These are phyloP conservation scores for Calycopis cecrops DNA, from an alignment of 1,140 invertebrate genomes.

Conservation along the genomic window DNA sequence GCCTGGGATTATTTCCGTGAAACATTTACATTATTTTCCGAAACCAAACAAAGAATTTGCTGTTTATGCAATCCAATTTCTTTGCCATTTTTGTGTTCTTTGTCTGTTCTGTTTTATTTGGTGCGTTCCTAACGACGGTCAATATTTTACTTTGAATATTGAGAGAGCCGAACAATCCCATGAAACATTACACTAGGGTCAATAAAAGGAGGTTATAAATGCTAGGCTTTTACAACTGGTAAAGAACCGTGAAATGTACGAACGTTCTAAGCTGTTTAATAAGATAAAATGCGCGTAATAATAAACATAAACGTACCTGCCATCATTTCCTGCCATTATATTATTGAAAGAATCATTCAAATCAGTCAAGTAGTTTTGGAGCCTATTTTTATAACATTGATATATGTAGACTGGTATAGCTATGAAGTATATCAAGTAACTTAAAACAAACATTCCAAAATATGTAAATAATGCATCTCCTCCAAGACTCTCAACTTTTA, in stretches of 20 bases:
- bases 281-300: too few species aligned
- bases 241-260: too few species aligned
- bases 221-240: neutral
- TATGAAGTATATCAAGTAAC: slow-evolving; percentile 11
- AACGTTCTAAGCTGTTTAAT: too few species aligned
- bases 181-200: neutral
- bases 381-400: too few species aligned
- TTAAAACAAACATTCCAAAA: slow-evolving; percentile 1
- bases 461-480: slow-evolving; percentile 4
- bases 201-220: neutral
- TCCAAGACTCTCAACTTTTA: slow-evolving; percentile 7
- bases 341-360: too few species aligned
- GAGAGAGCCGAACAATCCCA: neutral
- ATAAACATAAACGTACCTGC: too few species aligned
- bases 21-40: slow-evolving; percentile 15
- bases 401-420: too few species aligned
- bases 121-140: neutral
- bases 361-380: too few species aligned
- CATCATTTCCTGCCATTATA: too few species aligned
- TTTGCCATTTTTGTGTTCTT: slow-evolving; percentile 2
- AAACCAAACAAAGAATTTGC: slow-evolving; percentile 17
- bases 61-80: slow-evolving; percentile 17
- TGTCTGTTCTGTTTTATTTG: too few species aligned
- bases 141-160: slow-evolving; percentile 4
- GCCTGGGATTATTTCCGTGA: slow-evolving; percentile 3